Evolutionary conservation across 2,797 vertebrate genomes (phyloP), one percentile per base, ranked within the genome.

Genomic region (Ibycter americanus): DNA sequence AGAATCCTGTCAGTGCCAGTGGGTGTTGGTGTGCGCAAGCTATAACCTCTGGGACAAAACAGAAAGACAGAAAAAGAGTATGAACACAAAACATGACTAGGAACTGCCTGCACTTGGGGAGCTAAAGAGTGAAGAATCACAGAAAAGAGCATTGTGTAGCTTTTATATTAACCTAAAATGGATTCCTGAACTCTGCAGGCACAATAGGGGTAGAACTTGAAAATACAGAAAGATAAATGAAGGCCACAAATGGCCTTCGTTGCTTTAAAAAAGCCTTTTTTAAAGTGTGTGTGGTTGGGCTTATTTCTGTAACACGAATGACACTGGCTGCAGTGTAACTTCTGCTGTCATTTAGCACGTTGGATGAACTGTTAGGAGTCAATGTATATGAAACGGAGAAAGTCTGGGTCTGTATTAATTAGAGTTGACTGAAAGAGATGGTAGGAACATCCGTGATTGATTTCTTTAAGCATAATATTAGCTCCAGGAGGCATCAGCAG

Each of bases 211-310:
- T 78, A 70, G 78, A 86, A 71, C 65, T 76, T 70, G 95, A 90
- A 88, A 87, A 88, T 92, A 66, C 61, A 83, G 25, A 32, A 66
- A 74, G 86, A 87, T 84, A 96, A 93, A 89, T 65, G 94, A 62
- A 87, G 82, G 67, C 74, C 87, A 83, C 46, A 78, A 93, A 87
- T 81, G 93, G 89, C 67, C 85, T 67, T 83, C 12, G 6, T 89
- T 95, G 34, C 0, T 0, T 46, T 83, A 47, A 74, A 72, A 54
- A 89, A 87, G 42, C 56, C 84, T 89, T 83, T 89, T 83, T 80
- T 78, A 29, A 84, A 70, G 46, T 1, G 55, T 49, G 68, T 61
- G 76, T 81, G 74, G 52, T 16, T 54, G 31, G 78, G 59, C 26
- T 73, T 23, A 14, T 94, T 83, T 87, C 76, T 93, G 89, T 11